Evolutionary conservation across 2,797 vertebrate genomes (phyloP), one percentile per base, ranked within the genome.

Genomic region (Ctenopoma kingsleyae): DNA sequence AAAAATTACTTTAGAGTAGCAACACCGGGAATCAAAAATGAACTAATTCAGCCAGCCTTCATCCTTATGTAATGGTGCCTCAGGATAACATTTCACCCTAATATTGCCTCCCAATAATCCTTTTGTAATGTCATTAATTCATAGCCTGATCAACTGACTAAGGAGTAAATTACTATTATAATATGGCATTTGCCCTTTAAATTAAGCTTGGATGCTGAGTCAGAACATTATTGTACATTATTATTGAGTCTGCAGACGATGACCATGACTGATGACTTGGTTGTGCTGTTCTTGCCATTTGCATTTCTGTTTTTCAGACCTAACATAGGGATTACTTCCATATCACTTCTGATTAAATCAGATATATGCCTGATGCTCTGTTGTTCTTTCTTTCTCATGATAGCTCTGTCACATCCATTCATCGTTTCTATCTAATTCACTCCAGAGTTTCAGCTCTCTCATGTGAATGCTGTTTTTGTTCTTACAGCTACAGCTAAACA

Each of bases 101-200:
- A 73, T 77, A 69, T 76, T 47, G 52, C 19, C 68, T 71, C 54
- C 38, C 2, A 69, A 74, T 81, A 80, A 77, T 70, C 68, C 69
- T 43, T 49, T 76, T 44, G 25, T 72, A 73, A 85, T 74, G 74
- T 76, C 77, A 90, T 90, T 88, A 88, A 79, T 87, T 90, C 62
- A 61, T 73, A 66, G 87, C 80, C 80, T 71, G 64, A 82, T 87
- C 71, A 60, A 80, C 74, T 69, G 72, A 81, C 69, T 72, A 82
- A 80, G 58, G 71, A 84, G 74, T 82, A 23, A 90, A 85, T 86
- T 69, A 60, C 70, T 71, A 61, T 84, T 79, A 68, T 80, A 89
- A 88, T 74, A 71, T 72, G 81, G 62, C 83, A 72, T 89, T 82
- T 91, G 88, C 75, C 86, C 86, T 92, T 92, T 91, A 72, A 71